A percentile compares a stretch with the other conserved stretches of the same genome.
Evolutionary conservation across 2,888 invertebrate species (phyloP).

Genomic region (Carabus problematicus): DNA sequence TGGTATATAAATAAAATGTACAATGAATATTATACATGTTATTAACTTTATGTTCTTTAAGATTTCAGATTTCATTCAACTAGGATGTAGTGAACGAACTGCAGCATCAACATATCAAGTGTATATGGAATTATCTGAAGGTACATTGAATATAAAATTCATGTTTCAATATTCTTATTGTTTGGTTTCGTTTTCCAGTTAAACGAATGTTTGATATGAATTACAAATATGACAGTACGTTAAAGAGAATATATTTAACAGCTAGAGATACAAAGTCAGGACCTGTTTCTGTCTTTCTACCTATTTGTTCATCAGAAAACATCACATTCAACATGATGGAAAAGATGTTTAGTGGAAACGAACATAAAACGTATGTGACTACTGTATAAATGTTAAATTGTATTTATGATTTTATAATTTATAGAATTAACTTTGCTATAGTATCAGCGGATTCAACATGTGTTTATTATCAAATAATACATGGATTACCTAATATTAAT

Average conservation of each 20-base stretch:
- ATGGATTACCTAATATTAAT: constrained; percentile 53
- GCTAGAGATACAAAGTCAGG: constrained; percentile 56
- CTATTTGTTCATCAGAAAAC: constrained; percentile 55
- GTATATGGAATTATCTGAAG: constrained; percentile 65
- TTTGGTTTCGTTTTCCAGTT: constrained; percentile 50
- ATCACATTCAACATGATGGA: constrained; percentile 58
- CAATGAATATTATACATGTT: constrained; percentile 11
- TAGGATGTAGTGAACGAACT: constrained; percentile 60
- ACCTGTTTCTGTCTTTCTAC: constrained; percentile 57
- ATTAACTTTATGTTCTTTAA: constrained; percentile 48
- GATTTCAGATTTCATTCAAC: constrained; percentile 58
- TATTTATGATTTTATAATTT: constrained; percentile 43
- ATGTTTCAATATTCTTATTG: constrained; percentile 21
- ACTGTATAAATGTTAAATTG: constrained; percentile 5
- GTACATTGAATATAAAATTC: constrained; percentile 52
- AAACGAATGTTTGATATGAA: constrained; percentile 61
- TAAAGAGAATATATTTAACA: constrained; percentile 58
- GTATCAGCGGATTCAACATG: constrained; percentile 60
- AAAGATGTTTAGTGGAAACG: constrained; percentile 42
- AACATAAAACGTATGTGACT: constrained; percentile 38
- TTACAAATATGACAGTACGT: constrained; percentile 56
- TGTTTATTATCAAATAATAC: constrained; percentile 59
- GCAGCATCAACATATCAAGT: constrained; percentile 62
- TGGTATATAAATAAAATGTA: constrained; percentile 38
- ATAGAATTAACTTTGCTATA: constrained; percentile 56